Evolutionary conservation across 2,113 vertebrate species (phyloP), one percentile per base, ranked within the genome.

Genomic region (Macquaria ambigua): DNA sequence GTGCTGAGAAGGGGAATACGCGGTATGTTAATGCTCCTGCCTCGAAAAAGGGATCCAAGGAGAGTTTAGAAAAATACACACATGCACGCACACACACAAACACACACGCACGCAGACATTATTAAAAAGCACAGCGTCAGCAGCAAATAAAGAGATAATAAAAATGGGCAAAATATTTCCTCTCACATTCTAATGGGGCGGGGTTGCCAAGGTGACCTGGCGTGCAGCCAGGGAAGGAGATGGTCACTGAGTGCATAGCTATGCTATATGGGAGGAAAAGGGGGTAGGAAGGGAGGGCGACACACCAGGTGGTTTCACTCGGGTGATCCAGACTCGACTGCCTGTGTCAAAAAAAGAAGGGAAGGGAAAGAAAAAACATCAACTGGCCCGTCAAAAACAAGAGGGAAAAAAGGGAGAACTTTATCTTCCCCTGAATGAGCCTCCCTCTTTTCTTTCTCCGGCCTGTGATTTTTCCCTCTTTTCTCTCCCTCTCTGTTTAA

Each of bases 281-380:
- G 52, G 75, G 84, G 74, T 43, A 71, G 78, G 81, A 34, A 85
- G 85, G 85, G 78, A 87, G 85, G 88, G 91, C 70, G 50, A 89
- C 90, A 73, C 90, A 92, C 93, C 94, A 94, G 95, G 93, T 95
- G 95, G 94, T 94, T 96, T 93, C 88, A 88, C 90, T 96, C 92
- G 82, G 88, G 91, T 81, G 87, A 95, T 93, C 92, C 91, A 89
- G 89, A 89, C 92, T 82, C 61, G 86, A 92, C 91, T 90, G 90
- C 89, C 91, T 87, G 89, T 78, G 87, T 93, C 87, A 89, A 90
- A 92, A 94, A 90, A 87, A 87, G 69, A 87, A 73, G 62, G 72
- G 72, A 81, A 87, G 66, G 77, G 46, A 85, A 87, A 88, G 79
- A 86, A 91, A 93, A 92, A 93, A 77, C 89, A 86, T 79, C 82